Evolutionary conservation across 2,113 vertebrate genomes (phyloP).

Genomic region (Trichomycterus rosablanca): DNA sequence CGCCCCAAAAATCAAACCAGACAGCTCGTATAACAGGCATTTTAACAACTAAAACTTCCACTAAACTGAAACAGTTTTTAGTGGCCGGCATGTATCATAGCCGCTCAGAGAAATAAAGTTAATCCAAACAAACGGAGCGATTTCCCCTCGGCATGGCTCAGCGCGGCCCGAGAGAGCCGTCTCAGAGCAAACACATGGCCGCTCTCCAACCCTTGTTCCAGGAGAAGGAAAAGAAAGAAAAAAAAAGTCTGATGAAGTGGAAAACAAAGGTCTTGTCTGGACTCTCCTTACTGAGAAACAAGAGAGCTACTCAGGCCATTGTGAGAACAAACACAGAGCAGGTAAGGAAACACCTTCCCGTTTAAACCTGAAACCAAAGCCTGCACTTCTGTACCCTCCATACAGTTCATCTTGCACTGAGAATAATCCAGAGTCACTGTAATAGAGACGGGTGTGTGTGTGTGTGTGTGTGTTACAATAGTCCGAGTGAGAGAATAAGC

Average conservation of each 20-base stretch:
- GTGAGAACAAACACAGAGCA: slow-evolving; percentile 42
- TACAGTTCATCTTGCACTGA: slow-evolving; percentile 41
- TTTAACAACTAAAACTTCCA: no score
- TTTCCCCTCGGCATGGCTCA: slow-evolving; percentile 24
- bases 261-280: slow-evolving; percentile 48
- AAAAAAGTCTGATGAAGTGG: slow-evolving; percentile 40
- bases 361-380: slow-evolving; percentile 48
- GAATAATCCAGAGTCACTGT: slow-evolving; percentile 40
- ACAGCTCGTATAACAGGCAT: no score
- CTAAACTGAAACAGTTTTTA: no score
- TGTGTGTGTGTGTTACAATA: background rate
- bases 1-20: no score
- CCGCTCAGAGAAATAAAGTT: background rate
- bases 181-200: slow-evolving; percentile 26
- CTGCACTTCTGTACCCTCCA: slow-evolving; percentile 32
- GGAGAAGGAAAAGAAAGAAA: slow-evolving; percentile 26
- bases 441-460: slow-evolving; percentile 13
- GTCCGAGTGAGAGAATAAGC: slow-evolving; percentile 34
- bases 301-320: slow-evolving; percentile 42
- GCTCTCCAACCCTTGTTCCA: slow-evolving; percentile 33
- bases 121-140: background rate
- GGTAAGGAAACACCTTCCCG: slow-evolving; percentile 51
- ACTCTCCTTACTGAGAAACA: slow-evolving; percentile 47
- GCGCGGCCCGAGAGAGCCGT: slow-evolving; percentile 25
- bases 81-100: no score